A percentile compares a stretch with the other conserved stretches of the same genome.
Evolutionary conservation across 2,888 invertebrate species (phyloP).

Genomic region (Oscheius sp.): DNA sequence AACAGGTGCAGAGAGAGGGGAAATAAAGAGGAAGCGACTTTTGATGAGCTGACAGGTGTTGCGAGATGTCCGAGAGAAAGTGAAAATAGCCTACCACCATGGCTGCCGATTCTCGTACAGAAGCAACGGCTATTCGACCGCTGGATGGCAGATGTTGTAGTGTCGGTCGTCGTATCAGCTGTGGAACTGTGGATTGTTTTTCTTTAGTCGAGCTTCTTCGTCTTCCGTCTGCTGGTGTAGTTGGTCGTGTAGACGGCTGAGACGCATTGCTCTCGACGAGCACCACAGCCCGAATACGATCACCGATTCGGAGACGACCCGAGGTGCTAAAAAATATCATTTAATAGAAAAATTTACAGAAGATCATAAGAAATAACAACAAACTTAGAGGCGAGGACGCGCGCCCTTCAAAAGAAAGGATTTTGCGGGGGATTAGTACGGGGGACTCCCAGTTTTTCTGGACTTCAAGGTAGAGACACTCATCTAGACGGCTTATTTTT

Average conservation of each 20-base stretch:
- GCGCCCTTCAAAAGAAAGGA: too few relatives aligned
- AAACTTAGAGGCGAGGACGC: too few relatives aligned
- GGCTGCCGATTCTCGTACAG: constrained; percentile 56
- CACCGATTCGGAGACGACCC: constrained; percentile 67
- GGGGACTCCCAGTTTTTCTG: too few relatives aligned
- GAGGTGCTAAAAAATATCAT: constrained; percentile 59
- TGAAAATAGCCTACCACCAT: constrained; percentile 54
- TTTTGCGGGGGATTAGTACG: too few relatives aligned
- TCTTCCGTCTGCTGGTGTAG: background rate
- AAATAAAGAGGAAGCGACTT: background rate
- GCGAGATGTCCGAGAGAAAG: too few relatives aligned
- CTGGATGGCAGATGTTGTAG: constrained; percentile 5
- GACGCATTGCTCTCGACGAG: constrained; percentile 20
- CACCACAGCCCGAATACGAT: constrained; percentile 61
- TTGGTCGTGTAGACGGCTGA: constrained; percentile 3
- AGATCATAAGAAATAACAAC: too few relatives aligned
- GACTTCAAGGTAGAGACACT: too few relatives aligned
- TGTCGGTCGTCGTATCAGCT: constrained; percentile 3
- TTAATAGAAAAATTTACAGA: too few relatives aligned
- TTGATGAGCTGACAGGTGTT: background rate
- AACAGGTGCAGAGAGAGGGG: background rate
- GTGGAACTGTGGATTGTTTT: background rate
- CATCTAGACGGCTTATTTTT: too few relatives aligned
- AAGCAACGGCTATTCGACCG: constrained; percentile 42
- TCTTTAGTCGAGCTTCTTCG: background rate